phyloP scores from a whole-genome alignment of 1,140 invertebrate species.

The Pollicipes pollicipes region DNA sequence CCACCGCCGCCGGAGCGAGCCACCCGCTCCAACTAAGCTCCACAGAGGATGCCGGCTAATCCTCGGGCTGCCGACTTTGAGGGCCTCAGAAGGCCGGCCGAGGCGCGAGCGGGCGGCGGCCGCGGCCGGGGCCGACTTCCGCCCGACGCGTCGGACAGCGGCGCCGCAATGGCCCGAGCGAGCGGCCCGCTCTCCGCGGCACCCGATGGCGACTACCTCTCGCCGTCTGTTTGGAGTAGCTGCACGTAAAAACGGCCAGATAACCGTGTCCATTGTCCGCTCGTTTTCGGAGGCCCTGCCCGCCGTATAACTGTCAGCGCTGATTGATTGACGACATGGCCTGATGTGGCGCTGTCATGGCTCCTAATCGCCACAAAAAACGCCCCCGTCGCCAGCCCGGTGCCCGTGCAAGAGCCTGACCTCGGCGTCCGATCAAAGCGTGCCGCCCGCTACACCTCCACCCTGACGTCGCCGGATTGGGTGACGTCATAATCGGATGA shows the following conservation, averaged over 20 bases:
- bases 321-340: background rate
- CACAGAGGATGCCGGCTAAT: background rate
- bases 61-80: background rate
- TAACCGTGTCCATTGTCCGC: background rate
- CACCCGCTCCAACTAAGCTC: background rate
- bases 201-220: background rate
- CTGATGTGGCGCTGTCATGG: background rate
- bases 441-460: background rate
- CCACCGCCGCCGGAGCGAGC: too few species aligned
- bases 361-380: background rate
- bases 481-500: conserved; percentile 1
- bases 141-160: too few species aligned
- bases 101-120: too few species aligned
- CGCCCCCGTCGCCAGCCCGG: background rate
- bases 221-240: background rate
- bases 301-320: background rate
- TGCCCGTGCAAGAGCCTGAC: background rate
- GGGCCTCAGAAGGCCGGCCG: too few species aligned
- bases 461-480: background rate
- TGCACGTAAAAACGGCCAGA: background rate
- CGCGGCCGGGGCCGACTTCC: too few species aligned
- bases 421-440: background rate
- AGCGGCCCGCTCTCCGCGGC: too few species aligned
- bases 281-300: background rate
- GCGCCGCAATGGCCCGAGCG: too few species aligned